A percentile compares a stretch with the other conserved stretches of the same genome.
These are phyloP conservation scores for Parnassius orleans DNA, from an alignment of 2,888 invertebrate genomes.

Conservation along the genomic window DNA sequence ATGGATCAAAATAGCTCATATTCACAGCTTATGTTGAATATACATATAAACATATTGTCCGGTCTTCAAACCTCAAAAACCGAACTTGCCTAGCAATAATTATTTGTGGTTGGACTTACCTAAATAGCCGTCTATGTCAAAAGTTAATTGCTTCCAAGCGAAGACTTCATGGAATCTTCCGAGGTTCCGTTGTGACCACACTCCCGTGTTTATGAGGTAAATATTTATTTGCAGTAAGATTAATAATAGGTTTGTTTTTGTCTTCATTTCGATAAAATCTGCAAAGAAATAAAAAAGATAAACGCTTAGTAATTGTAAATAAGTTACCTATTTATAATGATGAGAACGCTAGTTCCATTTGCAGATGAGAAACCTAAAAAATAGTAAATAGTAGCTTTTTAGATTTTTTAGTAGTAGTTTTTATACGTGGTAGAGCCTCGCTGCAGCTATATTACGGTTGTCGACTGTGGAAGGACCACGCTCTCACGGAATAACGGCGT, in stretches of 20 bases:
- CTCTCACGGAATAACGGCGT: too few relatives aligned
- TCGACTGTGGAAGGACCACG: too few relatives aligned
- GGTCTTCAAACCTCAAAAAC: too few relatives aligned
- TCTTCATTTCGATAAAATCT: background rate
- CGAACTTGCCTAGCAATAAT: too few relatives aligned
- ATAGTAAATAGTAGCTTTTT: too few relatives aligned
- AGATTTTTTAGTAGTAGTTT: too few relatives aligned
- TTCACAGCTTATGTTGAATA: too few relatives aligned
- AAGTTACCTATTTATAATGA: background rate
- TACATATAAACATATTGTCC: too few relatives aligned
- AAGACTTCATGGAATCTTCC: conserved; percentile 64
- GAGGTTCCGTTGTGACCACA: conserved; percentile 28
- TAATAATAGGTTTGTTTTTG: background rate
- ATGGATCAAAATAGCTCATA: too few relatives aligned
- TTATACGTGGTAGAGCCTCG: too few relatives aligned
- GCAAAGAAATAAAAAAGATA: background rate
- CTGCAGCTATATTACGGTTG: too few relatives aligned
- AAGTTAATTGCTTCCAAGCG: conserved; percentile 74
- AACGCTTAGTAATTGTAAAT: background rate
- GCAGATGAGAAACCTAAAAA: too few relatives aligned
- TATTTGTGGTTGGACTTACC: conserved; percentile 40
- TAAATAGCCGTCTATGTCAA: conserved; percentile 59
- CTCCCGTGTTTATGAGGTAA: background rate
- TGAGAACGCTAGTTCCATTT: background rate
- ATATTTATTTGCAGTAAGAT: conserved; percentile 10